Conservation (phyloP, 2,113 vertebrate genomes). For the Epinephelus cyanopodus region DNA sequence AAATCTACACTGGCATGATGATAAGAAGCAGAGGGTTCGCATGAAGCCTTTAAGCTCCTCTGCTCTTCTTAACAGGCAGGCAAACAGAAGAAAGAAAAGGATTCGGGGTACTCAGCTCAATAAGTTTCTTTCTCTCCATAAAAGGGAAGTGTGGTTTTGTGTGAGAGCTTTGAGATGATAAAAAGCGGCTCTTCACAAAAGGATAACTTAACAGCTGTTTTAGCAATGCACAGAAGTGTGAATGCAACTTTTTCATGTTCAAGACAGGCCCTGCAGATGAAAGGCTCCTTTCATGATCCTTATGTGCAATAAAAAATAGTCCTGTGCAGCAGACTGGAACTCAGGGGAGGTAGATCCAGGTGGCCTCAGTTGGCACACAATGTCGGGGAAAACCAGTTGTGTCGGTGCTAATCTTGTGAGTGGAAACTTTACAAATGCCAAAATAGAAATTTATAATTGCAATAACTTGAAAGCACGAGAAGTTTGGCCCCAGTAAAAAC, state of each 20-base stretch:
- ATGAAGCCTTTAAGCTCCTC: conserved; percentile 30
- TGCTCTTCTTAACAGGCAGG: conserved; percentile 19
- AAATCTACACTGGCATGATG: conserved; percentile 3
- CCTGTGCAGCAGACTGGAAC: conserved; percentile 42
- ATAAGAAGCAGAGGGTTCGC: conserved; percentile 6
- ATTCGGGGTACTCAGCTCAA: conserved; percentile 14
- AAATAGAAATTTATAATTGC: conserved; percentile 27
- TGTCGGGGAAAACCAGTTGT: conserved; percentile 16
- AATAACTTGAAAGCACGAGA: conserved; percentile 10
- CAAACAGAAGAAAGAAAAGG: conserved; percentile 26
- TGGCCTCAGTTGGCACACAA: conserved; percentile 45
- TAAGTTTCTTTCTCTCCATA: conserved; percentile 24
- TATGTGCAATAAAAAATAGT: conserved; percentile 53
- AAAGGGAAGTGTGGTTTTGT: conserved; percentile 40
- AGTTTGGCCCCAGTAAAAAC: conserved; percentile 32
- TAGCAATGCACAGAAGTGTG: conserved; percentile 55
- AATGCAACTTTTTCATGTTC: conserved; percentile 56
- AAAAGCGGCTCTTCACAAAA: conserved; percentile 51
- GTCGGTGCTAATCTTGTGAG: neutral
- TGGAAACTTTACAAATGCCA: conserved; percentile 4
- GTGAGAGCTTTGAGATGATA: conserved; percentile 35
- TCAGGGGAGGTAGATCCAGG: conserved; percentile 46
- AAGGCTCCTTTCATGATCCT: conserved; percentile 63
- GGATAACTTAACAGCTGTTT: conserved; percentile 65
- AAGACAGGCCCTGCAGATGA: conserved; percentile 47